Evolutionary conservation across 1,140 invertebrate species (phyloP), one percentile per base, ranked within the genome.

Genomic region (Calosoma granatense): DNA sequence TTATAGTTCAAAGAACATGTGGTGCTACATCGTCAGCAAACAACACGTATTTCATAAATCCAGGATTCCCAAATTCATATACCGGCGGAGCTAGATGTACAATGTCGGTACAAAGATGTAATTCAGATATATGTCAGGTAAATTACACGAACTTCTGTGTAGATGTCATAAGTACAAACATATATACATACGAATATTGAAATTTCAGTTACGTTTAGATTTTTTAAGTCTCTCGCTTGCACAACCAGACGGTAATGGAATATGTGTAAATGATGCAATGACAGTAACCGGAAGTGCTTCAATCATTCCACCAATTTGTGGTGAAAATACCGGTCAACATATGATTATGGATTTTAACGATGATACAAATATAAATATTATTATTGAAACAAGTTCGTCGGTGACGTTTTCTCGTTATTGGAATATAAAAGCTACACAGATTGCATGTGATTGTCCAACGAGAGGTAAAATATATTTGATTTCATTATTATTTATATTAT

Each of bases 11-110:
- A 61, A 77, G 78, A 60, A 73, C 77, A 0, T 90, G 87, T 63
- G 85, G 86, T 2, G 74, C 76, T 6, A 78, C 77, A 0, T 84
- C 87, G 0, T 78, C 78, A 19, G 74, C 83, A 41, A 92, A 92
- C 64, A 88, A 90, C 57, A 92, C 88, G 0, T 91, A 92, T 67
- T 92, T 92, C 68, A 79, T 83, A 1, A 92, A 84, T 70, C 80
- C 80, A 0, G 81, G 79, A 1, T 89, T 85, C 73, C 86, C 86
- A 1, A 76, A 74, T 1, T 76, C 81, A 0, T 86, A 82, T 64
- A 72, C 74, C 1, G 85, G 82, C 0, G 83, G 83, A 6, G 77
- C 81, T 23, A 70, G 82, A 1, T 92, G 89, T 64, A 77, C 78
- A 1, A 80, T 90, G 58, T 81, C 81, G 6, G 78, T 92, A 0